Percentiles rank a stretch among this genome's conserved stretches.
phyloP scores from a whole-genome alignment of 2,888 invertebrate species.

The Platycheirus rosarum region DNA sequence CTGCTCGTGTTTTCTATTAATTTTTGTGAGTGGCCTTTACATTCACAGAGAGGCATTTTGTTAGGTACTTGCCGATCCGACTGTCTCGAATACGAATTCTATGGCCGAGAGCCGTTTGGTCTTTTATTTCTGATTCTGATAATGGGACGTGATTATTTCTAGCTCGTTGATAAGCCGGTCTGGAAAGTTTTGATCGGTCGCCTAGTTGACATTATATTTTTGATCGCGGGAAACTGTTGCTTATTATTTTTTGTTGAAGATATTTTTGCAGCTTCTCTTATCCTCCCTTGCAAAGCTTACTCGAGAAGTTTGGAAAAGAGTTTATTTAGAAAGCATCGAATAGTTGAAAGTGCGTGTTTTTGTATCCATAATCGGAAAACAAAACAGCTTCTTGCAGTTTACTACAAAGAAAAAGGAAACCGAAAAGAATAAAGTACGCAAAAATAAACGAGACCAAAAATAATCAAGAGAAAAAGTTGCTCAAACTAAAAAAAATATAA shows the following conservation, averaged over 20 bases:
- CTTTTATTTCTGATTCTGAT: slow-evolving; percentile 41
- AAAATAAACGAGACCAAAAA: slow-evolving; percentile 36
- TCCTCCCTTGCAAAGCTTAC: too few relatives aligned
- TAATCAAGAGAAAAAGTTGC: slow-evolving; percentile 32
- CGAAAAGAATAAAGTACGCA: too few relatives aligned
- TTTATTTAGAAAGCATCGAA: too few relatives aligned
- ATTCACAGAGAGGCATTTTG: not conserved
- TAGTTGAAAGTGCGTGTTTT: too few relatives aligned
- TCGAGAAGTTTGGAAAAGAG: too few relatives aligned
- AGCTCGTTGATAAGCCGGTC: slow-evolving; percentile 59
- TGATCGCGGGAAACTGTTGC: too few relatives aligned
- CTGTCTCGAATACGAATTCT: slow-evolving; percentile 1
- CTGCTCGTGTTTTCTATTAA: not conserved
- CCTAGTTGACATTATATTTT: not conserved
- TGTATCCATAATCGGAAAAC: too few relatives aligned
- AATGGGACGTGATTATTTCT: slow-evolving; percentile 46
- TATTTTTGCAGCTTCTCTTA: too few relatives aligned
- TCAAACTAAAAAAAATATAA: slow-evolving; percentile 29
- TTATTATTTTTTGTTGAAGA: too few relatives aligned
- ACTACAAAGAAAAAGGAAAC: slow-evolving; percentile 33
- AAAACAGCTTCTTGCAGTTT: too few relatives aligned
- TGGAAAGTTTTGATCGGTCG: slow-evolving; percentile 41
- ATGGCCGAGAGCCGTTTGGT: slow-evolving; percentile 14
- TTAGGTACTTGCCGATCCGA: slow-evolving; percentile 1
- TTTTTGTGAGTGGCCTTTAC: not conserved